These are phyloP conservation scores for Ophraella communa DNA, from an alignment of 2,888 invertebrate species.

Conservation along the genomic window DNA sequence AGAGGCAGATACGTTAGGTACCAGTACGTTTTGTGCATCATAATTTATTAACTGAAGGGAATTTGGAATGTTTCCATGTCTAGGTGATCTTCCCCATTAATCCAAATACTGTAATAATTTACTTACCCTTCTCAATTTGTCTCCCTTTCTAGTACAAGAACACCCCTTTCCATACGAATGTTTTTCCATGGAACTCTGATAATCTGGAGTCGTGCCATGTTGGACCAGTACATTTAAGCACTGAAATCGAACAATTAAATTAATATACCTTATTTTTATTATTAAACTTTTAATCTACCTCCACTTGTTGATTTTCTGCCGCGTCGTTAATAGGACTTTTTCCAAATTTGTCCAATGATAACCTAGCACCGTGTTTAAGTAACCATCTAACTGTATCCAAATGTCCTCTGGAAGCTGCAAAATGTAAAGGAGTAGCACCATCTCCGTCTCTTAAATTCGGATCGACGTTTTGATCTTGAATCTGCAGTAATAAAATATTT, in stretches of 20 bases:
- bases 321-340: slow-evolving; percentile 92
- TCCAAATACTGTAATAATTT: no score
- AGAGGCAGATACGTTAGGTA: no score
- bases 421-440: slow-evolving; percentile 88
- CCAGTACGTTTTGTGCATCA: no score
- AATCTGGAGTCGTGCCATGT: slow-evolving; percentile 76
- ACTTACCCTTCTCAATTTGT: slow-evolving; percentile 57
- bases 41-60: no score
- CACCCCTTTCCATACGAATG: slow-evolving; percentile 57
- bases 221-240: slow-evolving; percentile 83
- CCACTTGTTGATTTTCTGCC: slow-evolving; percentile 87
- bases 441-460: slow-evolving; percentile 87
- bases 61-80: no score
- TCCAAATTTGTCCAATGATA: slow-evolving; percentile 84
- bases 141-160: slow-evolving; percentile 59
- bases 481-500: slow-evolving; percentile 61
- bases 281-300: slow-evolving; percentile 65
- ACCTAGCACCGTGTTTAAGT: slow-evolving; percentile 79
- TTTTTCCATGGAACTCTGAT: slow-evolving; percentile 60
- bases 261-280: not conserved
- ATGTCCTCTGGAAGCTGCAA: slow-evolving; percentile 86
- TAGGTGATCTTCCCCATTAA: no score
- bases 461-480: slow-evolving; percentile 83
- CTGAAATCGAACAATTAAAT: slow-evolving; percentile 59
- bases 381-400: slow-evolving; percentile 83